These are phyloP conservation scores for Corythoichthys haematopterus DNA, from an alignment of 2,113 vertebrate species.

Conservation along the genomic window DNA sequence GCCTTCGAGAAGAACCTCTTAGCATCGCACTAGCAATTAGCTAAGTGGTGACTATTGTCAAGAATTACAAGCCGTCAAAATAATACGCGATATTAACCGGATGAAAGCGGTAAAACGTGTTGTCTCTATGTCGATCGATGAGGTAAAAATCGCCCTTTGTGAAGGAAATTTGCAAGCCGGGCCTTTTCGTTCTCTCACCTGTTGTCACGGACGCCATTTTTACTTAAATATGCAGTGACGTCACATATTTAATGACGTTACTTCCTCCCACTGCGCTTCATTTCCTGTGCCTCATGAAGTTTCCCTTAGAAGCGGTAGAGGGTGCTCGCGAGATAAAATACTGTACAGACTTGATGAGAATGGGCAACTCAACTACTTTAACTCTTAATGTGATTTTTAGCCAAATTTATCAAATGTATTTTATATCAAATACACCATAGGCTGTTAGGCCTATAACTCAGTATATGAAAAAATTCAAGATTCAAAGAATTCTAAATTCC, in stretches of 20 bases:
- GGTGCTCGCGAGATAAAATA: neutral
- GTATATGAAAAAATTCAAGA: too few relatives aligned
- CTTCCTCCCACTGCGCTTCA: slow-evolving; percentile 30
- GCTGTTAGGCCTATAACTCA: too few relatives aligned
- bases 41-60: slow-evolving; percentile 8
- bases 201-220: slow-evolving; percentile 78
- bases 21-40: slow-evolving; percentile 31
- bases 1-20: neutral
- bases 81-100: too few relatives aligned
- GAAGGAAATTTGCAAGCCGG: neutral
- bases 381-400: too few relatives aligned
- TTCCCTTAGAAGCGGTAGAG: slow-evolving; percentile 39
- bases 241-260: slow-evolving; percentile 36
- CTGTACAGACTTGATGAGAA: too few relatives aligned
- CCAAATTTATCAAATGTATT: too few relatives aligned
- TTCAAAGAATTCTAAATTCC: too few relatives aligned
- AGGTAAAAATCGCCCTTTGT: accelerated
- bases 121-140: accelerated
- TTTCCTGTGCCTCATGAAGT: neutral
- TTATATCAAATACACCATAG: too few relatives aligned
- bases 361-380: too few relatives aligned
- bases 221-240: slow-evolving; percentile 26
- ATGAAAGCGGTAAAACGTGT: neutral
- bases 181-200: slow-evolving; percentile 67
- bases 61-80: neutral